Percentiles rank a stretch among this genome's conserved stretches.
Conservation (phyloP, 2,113 vertebrate genomes). For the Pan troglodytes region NHGRI_mPanTro3-v2.1_pri NC_072421.2:25124001-25124500, state of each 20-base stretch:
- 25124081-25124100: conserved; percentile 49
- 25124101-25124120: conserved; percentile 45
- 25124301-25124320: not conserved
- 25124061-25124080: conserved; percentile 56
- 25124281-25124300: not conserved
- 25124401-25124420: not conserved
- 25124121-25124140: conserved; percentile 60
- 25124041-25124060: conserved; percentile 36
- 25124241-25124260: conserved; percentile 14
- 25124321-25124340: not conserved
- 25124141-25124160: conserved; percentile 62
- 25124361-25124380: not conserved
- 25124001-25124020: conserved; percentile 53
- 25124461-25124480: not conserved
- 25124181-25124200: conserved; percentile 38
- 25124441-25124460: not conserved
- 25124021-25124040: conserved; percentile 53
- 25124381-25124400: not conserved
- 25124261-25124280: conserved; percentile 1
- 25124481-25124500: conserved; percentile 34
- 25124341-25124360: not conserved
- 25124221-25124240: not conserved
- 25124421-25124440: not conserved
- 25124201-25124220: conserved; percentile 15
- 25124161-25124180: conserved; percentile 43